These are phyloP conservation scores for Lordiphosa fenestrarum DNA, from an alignment of 2,888 invertebrate genomes.

Conservation along the genomic window DNA sequence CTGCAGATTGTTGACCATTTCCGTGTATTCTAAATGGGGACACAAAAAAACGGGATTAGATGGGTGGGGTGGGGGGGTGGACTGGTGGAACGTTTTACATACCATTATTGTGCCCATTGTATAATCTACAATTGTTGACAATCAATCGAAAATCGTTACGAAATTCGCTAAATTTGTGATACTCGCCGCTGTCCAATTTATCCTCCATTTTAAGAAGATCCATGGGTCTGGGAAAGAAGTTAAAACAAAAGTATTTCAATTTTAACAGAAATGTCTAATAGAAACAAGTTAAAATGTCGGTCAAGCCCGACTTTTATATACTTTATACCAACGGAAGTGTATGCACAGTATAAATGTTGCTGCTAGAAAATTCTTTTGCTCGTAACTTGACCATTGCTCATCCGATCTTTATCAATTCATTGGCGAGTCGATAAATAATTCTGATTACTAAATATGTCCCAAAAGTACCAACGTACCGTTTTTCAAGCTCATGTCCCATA, in stretches of 20 bases:
- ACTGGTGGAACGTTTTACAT: conserved; percentile 59
- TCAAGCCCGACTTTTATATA: too few relatives aligned
- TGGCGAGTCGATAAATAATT: too few relatives aligned
- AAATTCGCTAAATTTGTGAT: conserved; percentile 89
- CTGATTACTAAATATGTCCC: too few relatives aligned
- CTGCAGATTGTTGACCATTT: conserved; percentile 85
- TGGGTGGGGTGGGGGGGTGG: neutral
- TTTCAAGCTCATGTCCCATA: too few relatives aligned
- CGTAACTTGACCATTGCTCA: too few relatives aligned
- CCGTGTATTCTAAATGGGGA: conserved; percentile 50
- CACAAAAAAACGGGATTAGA: neutral
- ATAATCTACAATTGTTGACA: conserved; percentile 94
- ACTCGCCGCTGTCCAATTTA: conserved; percentile 89
- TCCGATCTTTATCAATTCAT: too few relatives aligned
- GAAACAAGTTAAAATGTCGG: too few relatives aligned
- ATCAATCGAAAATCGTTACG: conserved; percentile 94
- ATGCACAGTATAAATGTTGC: too few relatives aligned
- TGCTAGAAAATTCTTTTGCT: too few relatives aligned
- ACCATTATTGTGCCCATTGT: conserved; percentile 97
- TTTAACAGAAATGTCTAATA: neutral
- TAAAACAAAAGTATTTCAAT: neutral
- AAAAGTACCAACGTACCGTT: too few relatives aligned
- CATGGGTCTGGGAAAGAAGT: conserved; percentile 86
- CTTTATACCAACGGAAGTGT: too few relatives aligned
- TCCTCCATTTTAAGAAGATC: conserved; percentile 93